Percentiles rank a stretch among this genome's conserved stretches.
These are phyloP conservation scores for Clistopyga incitator DNA, from an alignment of 2,888 invertebrate genomes.

Conservation along the genomic window DNA sequence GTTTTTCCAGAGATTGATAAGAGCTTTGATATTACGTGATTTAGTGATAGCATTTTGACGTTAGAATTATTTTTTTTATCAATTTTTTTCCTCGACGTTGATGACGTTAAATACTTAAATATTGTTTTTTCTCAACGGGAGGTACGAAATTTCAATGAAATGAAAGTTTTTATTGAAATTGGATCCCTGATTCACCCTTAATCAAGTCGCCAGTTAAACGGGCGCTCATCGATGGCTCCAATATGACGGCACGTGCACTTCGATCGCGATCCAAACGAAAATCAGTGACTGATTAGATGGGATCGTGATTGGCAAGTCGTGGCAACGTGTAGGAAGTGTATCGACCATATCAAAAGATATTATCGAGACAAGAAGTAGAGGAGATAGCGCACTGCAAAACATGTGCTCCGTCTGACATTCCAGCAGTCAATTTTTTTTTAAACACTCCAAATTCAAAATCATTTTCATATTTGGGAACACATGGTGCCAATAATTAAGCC, in stretches of 20 bases:
- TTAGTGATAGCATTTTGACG: no score
- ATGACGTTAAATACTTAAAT: no score
- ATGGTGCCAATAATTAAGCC: no score
- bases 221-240: background rate
- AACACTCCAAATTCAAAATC: no score
- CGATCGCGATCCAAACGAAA: conserved; percentile 7
- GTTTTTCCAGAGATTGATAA: no score
- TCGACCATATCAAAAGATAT: conserved; percentile 19
- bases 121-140: no score
- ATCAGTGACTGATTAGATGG: conserved; percentile 28
- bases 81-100: no score
- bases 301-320: conserved; percentile 17
- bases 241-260: conserved; percentile 18
- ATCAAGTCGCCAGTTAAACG: background rate
- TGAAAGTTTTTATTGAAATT: no score
- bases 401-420: background rate
- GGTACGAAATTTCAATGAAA: no score
- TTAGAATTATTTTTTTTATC: no score
- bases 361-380: conserved; percentile 1
- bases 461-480: no score
- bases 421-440: background rate
- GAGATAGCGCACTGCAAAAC: background rate
- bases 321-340: conserved; percentile 7
- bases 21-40: no score
- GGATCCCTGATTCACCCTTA: background rate